These are phyloP conservation scores for Cosmorhoe ocellata DNA, from an alignment of 2,888 invertebrate species.

Conservation along the genomic window DNA sequence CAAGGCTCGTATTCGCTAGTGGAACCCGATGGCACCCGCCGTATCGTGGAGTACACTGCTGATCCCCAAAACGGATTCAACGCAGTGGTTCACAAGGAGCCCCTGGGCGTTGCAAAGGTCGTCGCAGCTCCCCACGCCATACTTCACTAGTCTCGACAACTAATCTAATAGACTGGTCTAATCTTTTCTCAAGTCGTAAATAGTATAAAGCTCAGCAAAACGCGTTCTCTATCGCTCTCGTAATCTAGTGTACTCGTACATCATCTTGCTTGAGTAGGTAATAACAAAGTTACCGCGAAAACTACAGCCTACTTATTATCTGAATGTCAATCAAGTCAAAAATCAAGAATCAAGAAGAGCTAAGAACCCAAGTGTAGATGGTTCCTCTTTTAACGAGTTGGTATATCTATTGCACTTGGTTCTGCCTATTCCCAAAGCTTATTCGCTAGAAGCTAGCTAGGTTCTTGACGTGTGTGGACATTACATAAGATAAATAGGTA, in stretches of 20 bases:
- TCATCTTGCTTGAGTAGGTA: no score
- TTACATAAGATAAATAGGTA: neutral
- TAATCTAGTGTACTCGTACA: no score
- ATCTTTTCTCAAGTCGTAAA: constrained; percentile 5
- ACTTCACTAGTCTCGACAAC: constrained; percentile 54
- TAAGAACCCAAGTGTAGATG: neutral
- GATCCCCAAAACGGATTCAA: constrained; percentile 86
- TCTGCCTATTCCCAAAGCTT: neutral
- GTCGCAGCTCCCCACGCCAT: constrained; percentile 60
- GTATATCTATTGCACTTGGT: constrained; percentile 10
- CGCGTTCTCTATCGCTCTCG: neutral
- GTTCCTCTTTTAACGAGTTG: constrained; percentile 13
- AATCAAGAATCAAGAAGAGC: neutral
- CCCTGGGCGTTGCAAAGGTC: constrained; percentile 74
- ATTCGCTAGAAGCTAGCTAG: neutral
- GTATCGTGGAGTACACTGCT: constrained; percentile 84
- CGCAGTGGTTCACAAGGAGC: constrained; percentile 85
- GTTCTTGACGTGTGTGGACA: neutral
- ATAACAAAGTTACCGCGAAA: no score
- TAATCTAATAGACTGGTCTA: constrained; percentile 36
- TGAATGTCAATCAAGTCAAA: no score
- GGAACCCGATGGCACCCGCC: constrained; percentile 85
- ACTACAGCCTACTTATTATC: no score
- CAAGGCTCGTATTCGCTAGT: constrained; percentile 85
- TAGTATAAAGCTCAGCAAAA: no score